Evolutionary conservation across 2,888 invertebrate genomes (phyloP).

Genomic region (Argyra leucocephala): DNA sequence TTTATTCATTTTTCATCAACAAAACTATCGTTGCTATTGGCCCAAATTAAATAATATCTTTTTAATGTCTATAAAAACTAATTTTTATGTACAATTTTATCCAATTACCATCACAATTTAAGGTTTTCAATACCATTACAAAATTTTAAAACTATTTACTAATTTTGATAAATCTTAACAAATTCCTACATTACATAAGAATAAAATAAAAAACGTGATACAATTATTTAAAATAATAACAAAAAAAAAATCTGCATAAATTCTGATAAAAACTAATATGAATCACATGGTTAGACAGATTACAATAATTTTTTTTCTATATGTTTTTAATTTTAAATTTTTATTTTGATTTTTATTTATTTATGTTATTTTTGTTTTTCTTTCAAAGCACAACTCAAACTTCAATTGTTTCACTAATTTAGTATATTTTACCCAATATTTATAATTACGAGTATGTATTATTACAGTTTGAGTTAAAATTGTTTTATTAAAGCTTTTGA

Average conservation of each 20-base stretch:
- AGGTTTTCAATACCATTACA: neutral
- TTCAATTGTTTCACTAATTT: too few species aligned
- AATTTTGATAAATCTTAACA: constrained; percentile 1
- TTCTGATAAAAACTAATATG: neutral
- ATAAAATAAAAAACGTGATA: too few species aligned
- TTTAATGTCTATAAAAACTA: too few species aligned
- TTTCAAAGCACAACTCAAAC: neutral
- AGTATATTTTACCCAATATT: too few species aligned
- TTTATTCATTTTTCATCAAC: too few species aligned
- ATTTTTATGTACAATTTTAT: neutral
- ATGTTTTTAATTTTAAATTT: neutral
- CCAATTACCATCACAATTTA: neutral
- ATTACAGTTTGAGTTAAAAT: too few species aligned
- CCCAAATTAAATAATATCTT: too few species aligned
- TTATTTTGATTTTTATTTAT: neutral
- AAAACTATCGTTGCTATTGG: too few species aligned
- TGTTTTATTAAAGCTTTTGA: too few species aligned
- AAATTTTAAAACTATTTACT: neutral
- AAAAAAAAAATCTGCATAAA: neutral
- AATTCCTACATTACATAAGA: neutral
- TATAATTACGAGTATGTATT: too few species aligned
- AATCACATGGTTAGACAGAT: neutral
- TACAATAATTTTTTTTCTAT: neutral
- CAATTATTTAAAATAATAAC: too few species aligned
- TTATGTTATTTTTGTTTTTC: neutral